Evolutionary conservation across 2,113 vertebrate genomes (phyloP), one percentile per base, ranked within the genome.

Genomic region (Cisticola juncidis): DNA sequence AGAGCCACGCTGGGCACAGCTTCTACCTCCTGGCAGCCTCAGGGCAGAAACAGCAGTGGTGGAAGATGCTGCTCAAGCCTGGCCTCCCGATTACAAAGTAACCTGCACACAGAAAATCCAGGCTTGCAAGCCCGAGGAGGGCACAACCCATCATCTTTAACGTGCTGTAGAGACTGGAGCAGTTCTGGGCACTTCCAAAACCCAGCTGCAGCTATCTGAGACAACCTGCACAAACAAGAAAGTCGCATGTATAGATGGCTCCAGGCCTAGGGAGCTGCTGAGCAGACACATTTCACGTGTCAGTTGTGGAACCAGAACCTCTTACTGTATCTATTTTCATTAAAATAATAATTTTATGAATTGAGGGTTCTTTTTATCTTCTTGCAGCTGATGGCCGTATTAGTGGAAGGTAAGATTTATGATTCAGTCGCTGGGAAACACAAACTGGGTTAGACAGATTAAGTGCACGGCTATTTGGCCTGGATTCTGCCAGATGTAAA

Each of bases 401-500:
- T 69, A 78, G 69, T 2, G 1, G 73, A 66, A 92, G n/a, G 31
- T n/a, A 60, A 78, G 83, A 36, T n/a, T 44, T 44, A 70, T n/a
- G 36, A 50, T 53, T 48, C 33, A 45, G 87, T 54, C 0, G 0
- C 25, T 40, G 81, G 80, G 77, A 91, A 81, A 60, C 38, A 57
- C 38, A 58, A 66, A 29, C 26, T 38, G 65, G 70, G 81, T 74
- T 79, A 50, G 42, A 40, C 57, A 87, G 95, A 88, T 90, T 70
- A 86, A 83, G 19, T 12, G 45, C 69, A 23, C 64, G 36, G 64
- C 28, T 29, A 44, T 72, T 82, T 94, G 94, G 84, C 93, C 95
- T 88, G 82, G 78, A 95, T 95, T 87, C 58, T 72, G 53, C 45
- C 70, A 57, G 84, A 69, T 57, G 66, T 45, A 81, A 96, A 94